Evolutionary conservation across 35 echinoderm and acorn worm species (phyloP).

Genomic region (Apostichopus parvimensis): DNA sequence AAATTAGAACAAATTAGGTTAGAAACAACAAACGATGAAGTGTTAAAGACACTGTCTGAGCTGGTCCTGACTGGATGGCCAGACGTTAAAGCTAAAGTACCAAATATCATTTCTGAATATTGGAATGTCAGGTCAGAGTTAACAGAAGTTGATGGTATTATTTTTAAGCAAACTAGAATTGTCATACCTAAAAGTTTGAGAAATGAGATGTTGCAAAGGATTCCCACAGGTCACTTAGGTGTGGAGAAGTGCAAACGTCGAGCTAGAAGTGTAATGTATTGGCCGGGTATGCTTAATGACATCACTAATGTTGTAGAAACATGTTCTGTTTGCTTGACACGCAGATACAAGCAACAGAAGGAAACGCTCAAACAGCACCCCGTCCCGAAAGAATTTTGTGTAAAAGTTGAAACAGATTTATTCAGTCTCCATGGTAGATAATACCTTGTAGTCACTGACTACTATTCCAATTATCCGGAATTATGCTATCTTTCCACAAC

Average conservation of each 20-base stretch:
- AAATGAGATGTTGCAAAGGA: conserved; percentile 40
- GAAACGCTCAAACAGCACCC: conserved; percentile 13
- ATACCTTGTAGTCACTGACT: conserved; percentile 48
- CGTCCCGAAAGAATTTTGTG: not conserved
- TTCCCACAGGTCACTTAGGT: conserved; percentile 18
- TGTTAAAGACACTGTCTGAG: not conserved
- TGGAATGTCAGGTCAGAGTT: conserved; percentile 61
- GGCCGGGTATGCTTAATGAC: conserved; percentile 38
- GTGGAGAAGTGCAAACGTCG: conserved; percentile 50
- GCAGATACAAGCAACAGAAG: conserved; percentile 4
- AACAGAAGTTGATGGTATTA: conserved; percentile 47
- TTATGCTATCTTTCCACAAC: not conserved
- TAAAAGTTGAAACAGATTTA: conserved; percentile 41
- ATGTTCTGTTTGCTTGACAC: conserved; percentile 17
- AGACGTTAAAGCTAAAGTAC: conserved; percentile 9
- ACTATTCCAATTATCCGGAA: conserved; percentile 64
- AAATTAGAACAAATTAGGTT: conserved; percentile 42
- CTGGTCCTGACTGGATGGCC: conserved; percentile 56
- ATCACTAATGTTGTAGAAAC: conserved; percentile 46
- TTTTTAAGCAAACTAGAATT: conserved; percentile 48
- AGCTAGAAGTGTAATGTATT: conserved; percentile 25
- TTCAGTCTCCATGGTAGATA: conserved; percentile 27
- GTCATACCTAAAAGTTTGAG: conserved; percentile 19
- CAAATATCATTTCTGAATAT: conserved; percentile 1
- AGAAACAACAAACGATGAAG: conserved; percentile 37